phyloP scores from a whole-genome alignment of 2,113 vertebrate genomes.

The Salvelinus sp. region DNA sequence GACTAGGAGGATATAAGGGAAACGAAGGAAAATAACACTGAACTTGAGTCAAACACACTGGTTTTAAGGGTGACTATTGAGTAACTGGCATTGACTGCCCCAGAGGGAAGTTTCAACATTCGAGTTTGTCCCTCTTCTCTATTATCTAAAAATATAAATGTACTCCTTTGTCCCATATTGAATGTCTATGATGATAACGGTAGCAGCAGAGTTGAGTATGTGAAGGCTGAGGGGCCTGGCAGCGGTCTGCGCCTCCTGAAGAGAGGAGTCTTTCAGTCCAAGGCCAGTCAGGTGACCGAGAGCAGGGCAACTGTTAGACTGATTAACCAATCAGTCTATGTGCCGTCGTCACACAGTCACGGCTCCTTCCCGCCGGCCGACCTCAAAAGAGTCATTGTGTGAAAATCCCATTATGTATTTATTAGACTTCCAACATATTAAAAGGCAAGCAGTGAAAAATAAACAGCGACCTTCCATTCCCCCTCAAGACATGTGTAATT shows the following conservation, averaged over 20 bases:
- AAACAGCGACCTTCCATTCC: slow-evolving; percentile 51
- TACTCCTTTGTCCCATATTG: slow-evolving; percentile 7
- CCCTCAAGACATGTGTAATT: slow-evolving; percentile 33
- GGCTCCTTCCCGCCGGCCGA: background rate
- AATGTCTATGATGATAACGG: slow-evolving; percentile 17
- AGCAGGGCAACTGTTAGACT: slow-evolving; percentile 56
- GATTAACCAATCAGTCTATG: slow-evolving; percentile 44
- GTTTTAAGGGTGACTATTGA: slow-evolving; percentile 1
- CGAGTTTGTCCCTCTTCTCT: background rate
- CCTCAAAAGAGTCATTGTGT: slow-evolving; percentile 64
- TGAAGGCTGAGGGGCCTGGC: background rate
- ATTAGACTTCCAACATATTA: slow-evolving; percentile 52
- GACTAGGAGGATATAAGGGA: background rate
- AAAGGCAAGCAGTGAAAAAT: slow-evolving; percentile 48
- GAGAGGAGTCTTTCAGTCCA: slow-evolving; percentile 29
- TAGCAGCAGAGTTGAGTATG: background rate
- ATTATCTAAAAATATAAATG: too few relatives aligned
- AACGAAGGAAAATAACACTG: background rate
- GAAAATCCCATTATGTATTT: slow-evolving; percentile 57
- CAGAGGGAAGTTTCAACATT: background rate
- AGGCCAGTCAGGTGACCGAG: slow-evolving; percentile 65
- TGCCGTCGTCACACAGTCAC: background rate
- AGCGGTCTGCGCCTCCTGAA: slow-evolving; percentile 19
- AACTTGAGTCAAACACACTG: background rate
- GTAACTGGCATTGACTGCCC: background rate